A percentile compares a stretch with the other conserved stretches of the same genome.
These are phyloP conservation scores for Rhinatrema bivittatum DNA, from an alignment of 2,797 vertebrate genomes.

Conservation along the genomic window DNA sequence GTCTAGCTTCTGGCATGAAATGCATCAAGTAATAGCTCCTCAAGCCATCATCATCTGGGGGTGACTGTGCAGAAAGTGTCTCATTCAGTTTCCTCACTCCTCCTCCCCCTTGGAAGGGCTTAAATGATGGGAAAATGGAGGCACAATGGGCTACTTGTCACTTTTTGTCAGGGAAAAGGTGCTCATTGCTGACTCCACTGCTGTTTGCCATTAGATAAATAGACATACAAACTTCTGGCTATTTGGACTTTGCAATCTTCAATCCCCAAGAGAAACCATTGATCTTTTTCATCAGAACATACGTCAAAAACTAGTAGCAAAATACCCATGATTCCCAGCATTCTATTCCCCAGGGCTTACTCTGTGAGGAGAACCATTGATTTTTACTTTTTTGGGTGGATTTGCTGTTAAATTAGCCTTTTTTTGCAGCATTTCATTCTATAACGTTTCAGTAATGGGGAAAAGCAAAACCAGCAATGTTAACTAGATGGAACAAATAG, in stretches of 20 bases:
- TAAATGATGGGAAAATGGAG: background rate
- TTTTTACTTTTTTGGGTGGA: constrained; percentile 37
- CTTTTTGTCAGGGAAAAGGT: constrained; percentile 17
- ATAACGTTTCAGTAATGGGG: constrained; percentile 1
- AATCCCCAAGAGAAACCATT: constrained; percentile 23
- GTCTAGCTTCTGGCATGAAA: too few species aligned
- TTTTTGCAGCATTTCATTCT: constrained; percentile 18
- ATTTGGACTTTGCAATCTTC: constrained; percentile 11
- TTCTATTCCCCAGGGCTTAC: constrained; percentile 14
- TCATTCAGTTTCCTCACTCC: background rate
- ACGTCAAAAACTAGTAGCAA: constrained; percentile 33
- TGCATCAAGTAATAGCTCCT: background rate
- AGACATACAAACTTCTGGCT: constrained; percentile 23
- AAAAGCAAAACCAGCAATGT: background rate
- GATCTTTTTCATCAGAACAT: constrained; percentile 34
- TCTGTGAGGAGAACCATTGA: constrained; percentile 16
- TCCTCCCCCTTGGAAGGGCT: background rate
- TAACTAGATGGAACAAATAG: background rate
- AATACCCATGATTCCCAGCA: constrained; percentile 18
- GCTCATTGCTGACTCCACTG: constrained; percentile 13
- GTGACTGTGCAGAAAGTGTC: background rate
- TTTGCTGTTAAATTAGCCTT: constrained; percentile 29
- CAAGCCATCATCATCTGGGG: background rate
- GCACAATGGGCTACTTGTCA: background rate
- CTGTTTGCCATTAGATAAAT: constrained; percentile 24